Conservation (phyloP, 2,113 vertebrate genomes). For the Catharus minimus region DNA sequence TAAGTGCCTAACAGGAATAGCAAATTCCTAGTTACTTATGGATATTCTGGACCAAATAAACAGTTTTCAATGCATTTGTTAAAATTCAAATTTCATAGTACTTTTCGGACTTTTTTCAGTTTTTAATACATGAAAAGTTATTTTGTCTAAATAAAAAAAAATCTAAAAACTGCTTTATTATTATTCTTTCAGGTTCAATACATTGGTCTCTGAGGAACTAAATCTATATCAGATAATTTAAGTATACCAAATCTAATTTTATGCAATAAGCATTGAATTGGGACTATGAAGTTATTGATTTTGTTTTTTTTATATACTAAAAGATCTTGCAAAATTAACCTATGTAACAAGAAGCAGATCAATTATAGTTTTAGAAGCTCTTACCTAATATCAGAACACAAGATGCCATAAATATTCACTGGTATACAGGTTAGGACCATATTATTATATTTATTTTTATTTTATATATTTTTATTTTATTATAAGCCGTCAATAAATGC, state of each 20-base stretch:
- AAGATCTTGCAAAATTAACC: neutral
- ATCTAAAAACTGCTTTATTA: neutral
- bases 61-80: neutral
- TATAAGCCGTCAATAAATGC: neutral
- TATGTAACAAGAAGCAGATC: neutral
- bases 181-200: neutral
- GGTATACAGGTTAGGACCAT: neutral
- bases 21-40: neutral
- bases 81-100: neutral
- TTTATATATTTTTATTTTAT: neutral
- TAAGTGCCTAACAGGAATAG: neutral
- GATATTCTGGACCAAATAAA: neutral
- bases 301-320: neutral
- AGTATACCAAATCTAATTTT: neutral
- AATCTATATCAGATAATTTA: neutral
- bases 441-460: neutral
- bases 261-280: neutral
- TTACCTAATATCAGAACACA: neutral
- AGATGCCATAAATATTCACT: neutral
- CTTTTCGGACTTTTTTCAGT: accelerated
- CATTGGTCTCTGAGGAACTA: neutral
- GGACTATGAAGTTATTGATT: neutral
- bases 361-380: neutral
- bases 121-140: neutral
- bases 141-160: neutral